phyloP scores from a whole-genome alignment of 2,113 vertebrate species.

The Atlantisia rogersi region DNA sequence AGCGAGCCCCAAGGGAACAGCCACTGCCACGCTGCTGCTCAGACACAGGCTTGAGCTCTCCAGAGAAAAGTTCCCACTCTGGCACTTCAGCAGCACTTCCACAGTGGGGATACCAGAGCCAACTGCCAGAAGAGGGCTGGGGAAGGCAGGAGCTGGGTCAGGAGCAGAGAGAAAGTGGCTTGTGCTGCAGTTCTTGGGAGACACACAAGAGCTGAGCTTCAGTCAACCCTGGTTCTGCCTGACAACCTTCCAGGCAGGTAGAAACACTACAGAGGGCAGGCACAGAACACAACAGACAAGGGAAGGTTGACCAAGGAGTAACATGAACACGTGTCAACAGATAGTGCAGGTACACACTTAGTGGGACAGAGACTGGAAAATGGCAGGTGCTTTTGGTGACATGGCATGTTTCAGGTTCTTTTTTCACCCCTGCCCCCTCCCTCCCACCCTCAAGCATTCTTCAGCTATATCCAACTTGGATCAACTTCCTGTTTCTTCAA shows the following conservation, averaged over 20 bases:
- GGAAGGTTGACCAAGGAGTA: not conserved
- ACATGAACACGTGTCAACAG: accelerated
- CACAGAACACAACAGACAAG: not conserved
- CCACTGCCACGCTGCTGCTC: not conserved
- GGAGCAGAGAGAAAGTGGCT: not conserved
- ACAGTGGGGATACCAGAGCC: not conserved
- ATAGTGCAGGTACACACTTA: not conserved
- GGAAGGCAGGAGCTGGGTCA: not conserved
- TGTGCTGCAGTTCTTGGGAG: not conserved
- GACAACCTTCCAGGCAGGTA: not conserved
- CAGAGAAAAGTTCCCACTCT: not conserved
- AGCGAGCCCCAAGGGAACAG: not conserved
- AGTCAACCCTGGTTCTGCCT: not conserved
- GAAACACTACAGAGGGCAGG: not conserved
- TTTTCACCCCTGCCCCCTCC: not conserved
- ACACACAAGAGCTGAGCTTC: not conserved
- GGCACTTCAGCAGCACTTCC: not conserved
- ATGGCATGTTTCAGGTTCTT: not conserved
- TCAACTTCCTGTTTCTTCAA: not conserved
- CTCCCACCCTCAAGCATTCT: not conserved
- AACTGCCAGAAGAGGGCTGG: not conserved
- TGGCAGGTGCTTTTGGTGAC: not conserved
- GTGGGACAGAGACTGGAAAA: not conserved
- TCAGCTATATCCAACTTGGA: not conserved
- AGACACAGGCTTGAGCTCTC: not conserved